A percentile compares a stretch with the other conserved stretches of the same genome.
Conservation (phyloP, 2,113 vertebrate species). For the Catagonus wagneri region DNA sequence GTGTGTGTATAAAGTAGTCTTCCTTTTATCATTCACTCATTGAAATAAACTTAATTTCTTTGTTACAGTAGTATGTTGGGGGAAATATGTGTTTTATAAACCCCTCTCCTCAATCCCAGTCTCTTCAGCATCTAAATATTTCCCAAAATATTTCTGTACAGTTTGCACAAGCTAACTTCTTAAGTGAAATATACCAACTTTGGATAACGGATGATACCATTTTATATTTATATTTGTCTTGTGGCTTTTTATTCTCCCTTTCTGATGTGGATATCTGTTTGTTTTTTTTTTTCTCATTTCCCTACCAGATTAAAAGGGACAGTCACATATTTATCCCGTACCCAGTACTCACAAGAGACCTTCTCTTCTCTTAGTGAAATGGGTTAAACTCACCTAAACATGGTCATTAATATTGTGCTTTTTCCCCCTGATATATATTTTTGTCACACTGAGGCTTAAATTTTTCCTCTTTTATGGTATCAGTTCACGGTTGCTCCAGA, state of each 20-base stretch:
- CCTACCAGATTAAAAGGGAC: not conserved
- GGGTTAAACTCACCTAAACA: not conserved
- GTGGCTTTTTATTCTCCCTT: not conserved
- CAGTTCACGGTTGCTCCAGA: not conserved
- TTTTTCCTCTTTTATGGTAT: conserved; percentile 29
- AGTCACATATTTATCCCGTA: not conserved
- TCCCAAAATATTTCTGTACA: not conserved
- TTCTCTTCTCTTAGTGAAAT: not conserved
- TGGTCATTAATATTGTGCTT: not conserved
- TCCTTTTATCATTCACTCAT: not conserved
- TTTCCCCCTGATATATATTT: not conserved
- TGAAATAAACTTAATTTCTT: conserved; percentile 17
- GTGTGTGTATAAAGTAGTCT: not conserved
- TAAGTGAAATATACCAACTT: not conserved
- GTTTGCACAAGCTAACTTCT: not conserved
- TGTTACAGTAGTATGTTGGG: not conserved
- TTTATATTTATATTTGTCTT: not conserved
- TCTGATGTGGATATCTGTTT: not conserved
- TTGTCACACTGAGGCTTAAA: not conserved
- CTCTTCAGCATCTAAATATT: conserved; percentile 17
- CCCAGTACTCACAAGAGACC: not conserved
- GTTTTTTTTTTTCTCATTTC: not conserved
- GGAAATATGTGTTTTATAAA: not conserved
- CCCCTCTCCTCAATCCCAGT: not conserved
- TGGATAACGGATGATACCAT: not conserved